Percentiles rank a stretch among this genome's conserved stretches.
These are phyloP conservation scores for Drosophila varians DNA, from an alignment of 1,140 invertebrate genomes.

Conservation along the genomic window DNA sequence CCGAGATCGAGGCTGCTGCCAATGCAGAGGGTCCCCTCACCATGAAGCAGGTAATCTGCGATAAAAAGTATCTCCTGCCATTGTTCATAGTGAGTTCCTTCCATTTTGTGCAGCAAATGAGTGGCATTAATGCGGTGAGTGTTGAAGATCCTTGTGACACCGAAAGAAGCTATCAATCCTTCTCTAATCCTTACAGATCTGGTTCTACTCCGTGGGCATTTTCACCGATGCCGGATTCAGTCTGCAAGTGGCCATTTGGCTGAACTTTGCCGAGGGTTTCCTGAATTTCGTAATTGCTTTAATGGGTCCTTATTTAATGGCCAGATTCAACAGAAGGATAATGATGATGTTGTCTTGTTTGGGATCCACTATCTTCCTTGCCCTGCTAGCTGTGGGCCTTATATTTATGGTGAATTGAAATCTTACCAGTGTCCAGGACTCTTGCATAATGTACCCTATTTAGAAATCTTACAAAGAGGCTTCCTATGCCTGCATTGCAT, in stretches of 20 bases:
- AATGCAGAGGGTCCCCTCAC: slow-evolving; percentile 86
- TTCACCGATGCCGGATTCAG: slow-evolving; percentile 86
- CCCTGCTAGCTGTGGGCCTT: slow-evolving; percentile 84
- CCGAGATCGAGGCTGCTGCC: slow-evolving; percentile 91
- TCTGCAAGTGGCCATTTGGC: slow-evolving; percentile 84
- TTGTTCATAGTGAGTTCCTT: slow-evolving; percentile 88
- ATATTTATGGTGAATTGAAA: slow-evolving; percentile 84
- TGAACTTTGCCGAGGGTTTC: slow-evolving; percentile 87
- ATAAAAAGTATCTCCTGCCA: slow-evolving; percentile 83
- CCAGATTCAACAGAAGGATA: slow-evolving; percentile 84
- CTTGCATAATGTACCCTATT: neutral
- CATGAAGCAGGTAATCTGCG: slow-evolving; percentile 13
- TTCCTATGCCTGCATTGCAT: slow-evolving; percentile 85
- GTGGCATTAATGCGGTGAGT: slow-evolving; percentile 92
- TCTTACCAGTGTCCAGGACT: too few relatives aligned
- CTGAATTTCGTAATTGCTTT: slow-evolving; percentile 87
- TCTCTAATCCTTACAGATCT: slow-evolving; percentile 84
- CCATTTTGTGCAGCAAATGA: slow-evolving; percentile 91
- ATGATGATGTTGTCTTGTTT: slow-evolving; percentile 85
- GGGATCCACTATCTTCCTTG: slow-evolving; percentile 84
- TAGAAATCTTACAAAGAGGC: slow-evolving; percentile 83
- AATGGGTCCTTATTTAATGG: slow-evolving; percentile 85
- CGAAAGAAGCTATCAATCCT: neutral
- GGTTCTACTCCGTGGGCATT: slow-evolving; percentile 88
- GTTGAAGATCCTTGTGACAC: neutral